These are phyloP conservation scores for Papilio elwesi DNA, from an alignment of 2,888 invertebrate species.

Conservation along the genomic window DNA sequence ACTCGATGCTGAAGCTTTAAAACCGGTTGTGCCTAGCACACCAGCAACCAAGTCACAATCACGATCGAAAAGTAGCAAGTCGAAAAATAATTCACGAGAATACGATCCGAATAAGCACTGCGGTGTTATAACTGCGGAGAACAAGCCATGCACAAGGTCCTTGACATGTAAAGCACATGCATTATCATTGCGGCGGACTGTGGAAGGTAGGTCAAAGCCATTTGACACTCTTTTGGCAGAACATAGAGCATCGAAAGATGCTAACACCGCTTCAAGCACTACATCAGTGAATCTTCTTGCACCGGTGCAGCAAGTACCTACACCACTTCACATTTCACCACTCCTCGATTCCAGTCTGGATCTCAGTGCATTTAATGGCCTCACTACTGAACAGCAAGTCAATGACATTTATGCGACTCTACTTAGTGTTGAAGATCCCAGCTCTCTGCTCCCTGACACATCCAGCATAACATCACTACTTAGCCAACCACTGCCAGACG, in stretches of 20 bases:
- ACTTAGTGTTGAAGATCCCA: constrained; percentile 69
- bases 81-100: constrained; percentile 84
- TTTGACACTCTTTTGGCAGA: constrained; percentile 90
- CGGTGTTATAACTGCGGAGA: constrained; percentile 89
- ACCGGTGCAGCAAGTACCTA: constrained; percentile 45
- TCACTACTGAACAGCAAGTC: constrained; percentile 73
- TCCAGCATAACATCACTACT: constrained; percentile 69
- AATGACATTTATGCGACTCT: constrained; percentile 74
- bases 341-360: constrained; percentile 70
- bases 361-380: constrained; percentile 67
- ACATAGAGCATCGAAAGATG: constrained; percentile 87
- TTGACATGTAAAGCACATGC: constrained; percentile 89
- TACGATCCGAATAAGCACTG: constrained; percentile 94
- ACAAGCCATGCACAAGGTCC: constrained; percentile 91
- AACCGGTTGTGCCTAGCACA: constrained; percentile 57
- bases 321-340: constrained; percentile 61
- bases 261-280: constrained; percentile 50
- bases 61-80: constrained; percentile 69
- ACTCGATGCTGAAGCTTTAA: constrained; percentile 58
- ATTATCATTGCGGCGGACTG: constrained; percentile 87
- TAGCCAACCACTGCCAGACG: constrained; percentile 64
- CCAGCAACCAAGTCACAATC: constrained; percentile 61
- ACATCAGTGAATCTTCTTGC: constrained; percentile 47
- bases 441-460: constrained; percentile 67
- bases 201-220: constrained; percentile 88